phyloP scores from a whole-genome alignment of 2,113 vertebrate genomes.

The Nicator chloris region DNA sequence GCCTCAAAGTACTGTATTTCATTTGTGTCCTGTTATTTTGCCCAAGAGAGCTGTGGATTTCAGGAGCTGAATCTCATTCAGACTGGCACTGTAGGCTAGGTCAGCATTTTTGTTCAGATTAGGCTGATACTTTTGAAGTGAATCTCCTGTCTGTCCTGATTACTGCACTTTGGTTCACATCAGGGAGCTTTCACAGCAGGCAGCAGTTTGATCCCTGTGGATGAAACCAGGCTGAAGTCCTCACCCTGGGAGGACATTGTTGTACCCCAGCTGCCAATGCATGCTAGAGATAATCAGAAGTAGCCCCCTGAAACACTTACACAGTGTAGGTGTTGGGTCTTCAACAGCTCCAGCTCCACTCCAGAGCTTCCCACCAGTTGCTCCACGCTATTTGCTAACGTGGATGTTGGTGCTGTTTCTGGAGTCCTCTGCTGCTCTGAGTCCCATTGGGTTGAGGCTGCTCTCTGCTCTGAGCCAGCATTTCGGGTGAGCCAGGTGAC shows the following conservation, averaged over 20 bases:
- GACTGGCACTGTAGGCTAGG: not conserved
- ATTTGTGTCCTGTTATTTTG: not conserved
- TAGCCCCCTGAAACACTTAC: not conserved
- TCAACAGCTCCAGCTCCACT: not conserved
- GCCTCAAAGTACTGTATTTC: not conserved
- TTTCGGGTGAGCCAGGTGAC: not conserved
- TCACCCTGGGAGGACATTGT: not conserved
- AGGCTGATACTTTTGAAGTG: not conserved
- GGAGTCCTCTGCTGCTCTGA: not conserved
- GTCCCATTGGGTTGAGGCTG: not conserved
- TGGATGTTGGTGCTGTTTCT: not conserved
- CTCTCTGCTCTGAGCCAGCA: not conserved
- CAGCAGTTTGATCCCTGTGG: not conserved
- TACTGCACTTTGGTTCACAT: not conserved
- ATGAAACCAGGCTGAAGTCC: not conserved
- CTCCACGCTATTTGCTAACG: accelerated
- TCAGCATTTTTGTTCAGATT: not conserved
- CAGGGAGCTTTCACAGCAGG: not conserved
- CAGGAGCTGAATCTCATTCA: not conserved
- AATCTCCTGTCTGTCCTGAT: not conserved
- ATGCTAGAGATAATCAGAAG: not conserved
- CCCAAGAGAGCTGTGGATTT: not conserved
- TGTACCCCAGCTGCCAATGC: not conserved
- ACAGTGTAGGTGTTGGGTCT: accelerated
- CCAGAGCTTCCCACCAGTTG: not conserved